Evolutionary conservation across 2,888 invertebrate genomes (phyloP).

Genomic region (Hemithea aestivaria): DNA sequence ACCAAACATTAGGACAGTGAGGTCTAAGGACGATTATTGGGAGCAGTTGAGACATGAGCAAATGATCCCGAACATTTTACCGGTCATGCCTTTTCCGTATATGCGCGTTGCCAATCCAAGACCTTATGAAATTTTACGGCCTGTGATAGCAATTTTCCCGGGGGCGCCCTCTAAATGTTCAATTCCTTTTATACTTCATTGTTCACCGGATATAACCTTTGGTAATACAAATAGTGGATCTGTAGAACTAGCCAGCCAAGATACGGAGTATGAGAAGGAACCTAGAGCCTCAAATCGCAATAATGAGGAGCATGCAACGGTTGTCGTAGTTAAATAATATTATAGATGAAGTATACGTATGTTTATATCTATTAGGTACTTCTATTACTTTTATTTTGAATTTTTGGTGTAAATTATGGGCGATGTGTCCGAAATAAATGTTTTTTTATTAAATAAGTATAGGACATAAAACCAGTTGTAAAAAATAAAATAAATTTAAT

Average conservation of each 20-base stretch:
- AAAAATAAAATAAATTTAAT: too few species aligned
- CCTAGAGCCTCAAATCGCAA: too few species aligned
- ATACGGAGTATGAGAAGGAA: background rate
- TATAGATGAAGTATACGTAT: too few species aligned
- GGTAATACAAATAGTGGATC: conserved; percentile 24
- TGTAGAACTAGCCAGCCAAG: background rate
- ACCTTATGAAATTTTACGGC: conserved; percentile 11
- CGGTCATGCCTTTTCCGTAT: conserved; percentile 57
- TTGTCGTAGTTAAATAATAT: too few species aligned
- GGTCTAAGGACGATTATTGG: conserved; percentile 42
- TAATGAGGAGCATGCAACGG: too few species aligned
- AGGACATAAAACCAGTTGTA: too few species aligned
- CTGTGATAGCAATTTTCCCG: conserved; percentile 32
- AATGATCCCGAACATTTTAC: conserved; percentile 58
- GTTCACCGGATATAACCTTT: conserved; percentile 42
- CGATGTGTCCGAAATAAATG: too few species aligned
- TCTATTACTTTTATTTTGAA: too few species aligned
- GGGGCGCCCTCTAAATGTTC: conserved; percentile 30
- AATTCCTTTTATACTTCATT: conserved; percentile 46
- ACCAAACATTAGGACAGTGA: conserved; percentile 30
- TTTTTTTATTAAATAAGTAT: too few species aligned
- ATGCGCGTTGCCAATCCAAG: conserved; percentile 31
- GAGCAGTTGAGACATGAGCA: conserved; percentile 50
- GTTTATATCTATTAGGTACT: too few species aligned
- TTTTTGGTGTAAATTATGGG: too few species aligned